Evolutionary conservation across 2,888 invertebrate species (phyloP), one percentile per base, ranked within the genome.

Genomic region (Lithophane ornitopus): DNA sequence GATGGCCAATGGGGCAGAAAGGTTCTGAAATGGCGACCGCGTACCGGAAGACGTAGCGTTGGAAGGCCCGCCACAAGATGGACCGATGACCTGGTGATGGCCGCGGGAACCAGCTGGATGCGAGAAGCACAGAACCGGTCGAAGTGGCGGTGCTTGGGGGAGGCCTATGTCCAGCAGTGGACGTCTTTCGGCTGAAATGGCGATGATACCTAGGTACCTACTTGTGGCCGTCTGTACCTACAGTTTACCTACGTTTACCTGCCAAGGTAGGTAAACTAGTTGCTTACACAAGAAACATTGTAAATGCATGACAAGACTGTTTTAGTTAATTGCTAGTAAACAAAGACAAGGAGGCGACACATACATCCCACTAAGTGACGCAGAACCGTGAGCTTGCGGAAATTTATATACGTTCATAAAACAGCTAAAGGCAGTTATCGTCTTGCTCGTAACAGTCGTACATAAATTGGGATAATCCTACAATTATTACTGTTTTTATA

Each of bases 311-410:
- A 69, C 76, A 19, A 16, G 3, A 34, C 46, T 49, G 67, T 76
- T 80, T 67, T 52, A 66, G 66, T 73, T 81, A 67, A 78, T 73
- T 71, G 65, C 56, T 75, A 56, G 70, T 80, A 80, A 82, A 82
- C 70, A 84, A 70, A 69, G 81, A 80, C 75, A 34, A n/a, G 56
- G 12, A 75, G 65, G 75, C 68, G 70, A 84, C 81, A 71, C 56
- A 63, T 68, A 58, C 59, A 56, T 80, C 58, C 74, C 34, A 9
- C 34, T 61, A n/a, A 70, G 62, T 71, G 69, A 54, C 67, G 74
- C 39, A 58, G 26, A 76, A 54, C 39, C 46, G 41, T 69, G 71
- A 81, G 46, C 78, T 69, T 26, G 41, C 67, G 54, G 39, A 66
- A 78, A 76, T 81, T 73, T 81, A 81, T 78, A 68, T 56, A 34